A percentile compares a stretch with the other conserved stretches of the same genome.
Evolutionary conservation across 2,888 invertebrate species (phyloP).

Genomic region (Piscicola geometra): DNA sequence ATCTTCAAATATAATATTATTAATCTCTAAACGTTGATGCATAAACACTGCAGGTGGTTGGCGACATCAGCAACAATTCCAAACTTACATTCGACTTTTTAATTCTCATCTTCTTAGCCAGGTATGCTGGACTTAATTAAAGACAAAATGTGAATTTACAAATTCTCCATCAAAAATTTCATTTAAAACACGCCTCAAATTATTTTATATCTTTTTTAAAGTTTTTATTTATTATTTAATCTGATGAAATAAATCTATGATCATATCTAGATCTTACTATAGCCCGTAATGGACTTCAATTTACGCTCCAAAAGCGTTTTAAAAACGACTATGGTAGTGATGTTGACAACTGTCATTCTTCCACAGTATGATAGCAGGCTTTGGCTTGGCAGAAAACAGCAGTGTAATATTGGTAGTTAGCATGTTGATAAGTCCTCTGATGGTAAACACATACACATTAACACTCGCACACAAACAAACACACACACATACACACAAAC

Average conservation of each 20-base stretch:
- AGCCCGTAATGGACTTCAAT: too few species aligned
- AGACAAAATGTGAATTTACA: too few species aligned
- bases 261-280: neutral
- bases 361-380: conserved; percentile 68
- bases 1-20: neutral
- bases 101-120: conserved; percentile 67
- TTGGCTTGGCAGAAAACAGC: conserved; percentile 71
- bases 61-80: conserved; percentile 67
- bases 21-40: neutral
- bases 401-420: conserved; percentile 71
- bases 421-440: conserved; percentile 75
- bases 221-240: too few species aligned
- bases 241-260: neutral
- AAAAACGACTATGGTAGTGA: neutral
- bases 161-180: too few species aligned
- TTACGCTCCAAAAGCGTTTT: neutral
- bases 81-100: conserved; percentile 72
- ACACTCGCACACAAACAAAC: neutral
- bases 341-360: neutral
- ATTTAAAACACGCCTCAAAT: too few species aligned
- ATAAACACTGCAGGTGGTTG: conserved; percentile 60
- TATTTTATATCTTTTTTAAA: too few species aligned
- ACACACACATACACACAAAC: neutral
- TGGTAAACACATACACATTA: conserved; percentile 62
- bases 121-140: too few species aligned